phyloP scores from a whole-genome alignment of 2,797 vertebrate genomes.

The Neosilurus mollespiculum region DNA sequence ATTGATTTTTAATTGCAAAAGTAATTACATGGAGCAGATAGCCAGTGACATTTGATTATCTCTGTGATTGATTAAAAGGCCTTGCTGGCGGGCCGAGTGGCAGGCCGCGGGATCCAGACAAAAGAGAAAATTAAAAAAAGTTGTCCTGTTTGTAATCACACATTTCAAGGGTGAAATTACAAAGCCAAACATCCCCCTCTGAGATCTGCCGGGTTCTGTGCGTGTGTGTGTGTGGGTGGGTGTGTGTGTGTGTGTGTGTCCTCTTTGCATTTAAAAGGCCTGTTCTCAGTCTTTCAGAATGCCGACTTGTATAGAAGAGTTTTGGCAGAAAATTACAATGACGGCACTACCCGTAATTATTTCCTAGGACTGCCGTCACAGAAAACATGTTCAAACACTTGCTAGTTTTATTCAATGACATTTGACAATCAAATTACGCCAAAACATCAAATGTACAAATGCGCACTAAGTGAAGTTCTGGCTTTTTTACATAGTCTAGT shows the following conservation, averaged over 20 bases:
- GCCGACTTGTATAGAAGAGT: neutral
- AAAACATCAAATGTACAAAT: slow-evolving; percentile 5
- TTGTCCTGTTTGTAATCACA: slow-evolving; percentile 99
- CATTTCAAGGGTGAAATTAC: slow-evolving; percentile 99
- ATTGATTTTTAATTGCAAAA: slow-evolving; percentile 99
- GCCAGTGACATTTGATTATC: slow-evolving; percentile 99
- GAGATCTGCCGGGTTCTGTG: slow-evolving; percentile 62
- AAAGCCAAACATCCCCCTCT: slow-evolving; percentile 87
- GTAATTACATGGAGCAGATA: slow-evolving; percentile 99
- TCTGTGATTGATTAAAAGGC: slow-evolving; percentile 99
- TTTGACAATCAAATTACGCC: neutral
- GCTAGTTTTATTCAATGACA: neutral
- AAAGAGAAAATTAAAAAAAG: slow-evolving; percentile 99
- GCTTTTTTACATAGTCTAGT: neutral
- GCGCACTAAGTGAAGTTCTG: neutral
- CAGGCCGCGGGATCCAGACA: slow-evolving; percentile 94
- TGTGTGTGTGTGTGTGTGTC: slow-evolving; percentile 14
- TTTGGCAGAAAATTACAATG: slow-evolving; percentile 24
- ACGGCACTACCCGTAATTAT: slow-evolving; percentile 1
- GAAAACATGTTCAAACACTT: neutral
- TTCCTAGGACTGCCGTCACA: slow-evolving; percentile 15
- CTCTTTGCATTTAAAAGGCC: slow-evolving; percentile 20
- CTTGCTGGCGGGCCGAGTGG: slow-evolving; percentile 92
- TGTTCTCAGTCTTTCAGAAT: neutral
- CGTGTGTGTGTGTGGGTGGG: slow-evolving; percentile 22